These are phyloP conservation scores for Ganaspis brasiliensis DNA, from an alignment of 2,888 invertebrate species.

Conservation along the genomic window DNA sequence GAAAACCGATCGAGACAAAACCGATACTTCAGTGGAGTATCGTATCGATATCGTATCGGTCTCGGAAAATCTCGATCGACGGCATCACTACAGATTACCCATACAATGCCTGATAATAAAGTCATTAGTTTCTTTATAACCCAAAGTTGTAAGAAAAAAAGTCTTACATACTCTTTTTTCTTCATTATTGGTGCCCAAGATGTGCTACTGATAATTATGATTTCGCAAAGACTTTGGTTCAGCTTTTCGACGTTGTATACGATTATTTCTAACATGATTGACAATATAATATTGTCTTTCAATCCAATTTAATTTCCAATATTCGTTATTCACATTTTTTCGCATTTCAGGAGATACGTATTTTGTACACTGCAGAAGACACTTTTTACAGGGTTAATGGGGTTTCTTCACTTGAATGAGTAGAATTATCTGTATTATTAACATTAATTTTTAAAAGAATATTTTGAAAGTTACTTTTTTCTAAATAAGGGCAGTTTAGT, in stretches of 20 bases:
- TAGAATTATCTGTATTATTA: no score
- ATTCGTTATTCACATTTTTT: neutral
- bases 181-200: neutral
- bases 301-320: neutral
- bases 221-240: neutral
- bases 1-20: no score
- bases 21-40: no score
- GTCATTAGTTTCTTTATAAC: constrained; percentile 25
- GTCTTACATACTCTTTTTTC: constrained; percentile 12
- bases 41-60: no score
- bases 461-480: no score
- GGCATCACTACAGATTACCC: no score
- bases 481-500: no score
- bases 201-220: neutral
- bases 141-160: constrained; percentile 36
- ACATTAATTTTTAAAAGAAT: no score
- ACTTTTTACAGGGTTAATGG: neutral
- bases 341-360: neutral
- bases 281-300: neutral
- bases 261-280: neutral
- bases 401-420: no score
- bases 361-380: neutral
- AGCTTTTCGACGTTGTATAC: neutral
- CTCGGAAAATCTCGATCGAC: no score
- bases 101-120: neutral